Conservation (phyloP, 1,140 invertebrate genomes). For the Apolygus lucorum region DNA sequence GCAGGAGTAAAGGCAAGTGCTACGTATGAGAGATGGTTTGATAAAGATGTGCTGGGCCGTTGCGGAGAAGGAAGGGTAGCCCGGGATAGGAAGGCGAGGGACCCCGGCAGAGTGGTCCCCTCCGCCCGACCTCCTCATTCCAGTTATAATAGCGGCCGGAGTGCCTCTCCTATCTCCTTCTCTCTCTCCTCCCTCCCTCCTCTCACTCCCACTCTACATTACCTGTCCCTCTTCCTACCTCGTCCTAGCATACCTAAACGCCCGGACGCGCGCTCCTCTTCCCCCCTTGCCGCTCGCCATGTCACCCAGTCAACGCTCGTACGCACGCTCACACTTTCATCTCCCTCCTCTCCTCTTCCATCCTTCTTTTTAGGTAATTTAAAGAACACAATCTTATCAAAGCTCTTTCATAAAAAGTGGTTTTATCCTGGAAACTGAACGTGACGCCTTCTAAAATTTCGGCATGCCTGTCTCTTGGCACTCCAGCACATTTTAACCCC, state of each 20-base stretch:
- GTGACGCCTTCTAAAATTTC: background rate
- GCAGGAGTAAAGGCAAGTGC: background rate
- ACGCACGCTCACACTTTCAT: background rate
- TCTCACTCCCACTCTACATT: background rate
- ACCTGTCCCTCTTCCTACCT: background rate
- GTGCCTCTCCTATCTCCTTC: background rate
- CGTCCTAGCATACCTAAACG: background rate
- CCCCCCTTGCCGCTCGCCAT: background rate
- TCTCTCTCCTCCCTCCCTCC: background rate
- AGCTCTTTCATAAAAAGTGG: background rate
- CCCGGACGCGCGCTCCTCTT: background rate
- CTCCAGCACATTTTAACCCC: background rate
- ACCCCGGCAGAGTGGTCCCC: background rate
- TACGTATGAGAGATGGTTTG: background rate
- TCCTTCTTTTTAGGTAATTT: background rate
- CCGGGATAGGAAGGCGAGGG: background rate
- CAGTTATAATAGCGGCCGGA: background rate
- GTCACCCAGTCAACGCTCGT: background rate
- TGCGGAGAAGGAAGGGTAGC: background rate
- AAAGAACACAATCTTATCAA: background rate
- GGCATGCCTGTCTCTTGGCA: background rate
- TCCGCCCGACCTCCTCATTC: background rate
- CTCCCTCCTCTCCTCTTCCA: too few relatives aligned
- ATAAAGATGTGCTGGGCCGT: background rate
- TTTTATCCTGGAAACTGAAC: background rate